A percentile compares a stretch with the other conserved stretches of the same genome.
Conservation (phyloP, 1,140 invertebrate species). For the Drosophila dunni region DNA sequence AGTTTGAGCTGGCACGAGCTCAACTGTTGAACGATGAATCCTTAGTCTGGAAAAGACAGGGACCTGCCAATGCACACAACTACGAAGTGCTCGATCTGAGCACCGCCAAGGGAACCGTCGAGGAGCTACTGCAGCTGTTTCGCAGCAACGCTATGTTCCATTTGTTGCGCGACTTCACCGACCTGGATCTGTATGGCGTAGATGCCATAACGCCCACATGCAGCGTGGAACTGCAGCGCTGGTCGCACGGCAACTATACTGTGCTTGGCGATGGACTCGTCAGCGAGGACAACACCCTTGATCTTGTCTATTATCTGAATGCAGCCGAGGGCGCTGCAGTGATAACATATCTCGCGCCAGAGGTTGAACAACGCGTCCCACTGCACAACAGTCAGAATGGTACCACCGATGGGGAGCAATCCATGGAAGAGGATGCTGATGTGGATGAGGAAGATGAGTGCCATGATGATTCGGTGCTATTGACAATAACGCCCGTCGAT, state of each 20-base stretch:
- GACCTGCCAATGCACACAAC: conserved; percentile 87
- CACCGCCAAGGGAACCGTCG: conserved; percentile 84
- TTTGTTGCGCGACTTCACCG: conserved; percentile 88
- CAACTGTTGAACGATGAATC: conserved; percentile 84
- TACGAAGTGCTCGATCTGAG: conserved; percentile 86
- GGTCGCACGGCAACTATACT: conserved; percentile 88
- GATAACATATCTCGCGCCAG: conserved; percentile 86
- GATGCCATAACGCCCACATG: conserved; percentile 84
- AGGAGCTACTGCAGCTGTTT: conserved; percentile 85
- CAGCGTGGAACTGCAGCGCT: conserved; percentile 88
- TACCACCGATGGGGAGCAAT: conserved; percentile 6
- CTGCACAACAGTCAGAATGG: conserved; percentile 33
- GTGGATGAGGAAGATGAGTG: conserved; percentile 51
- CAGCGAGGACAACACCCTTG: conserved; percentile 86
- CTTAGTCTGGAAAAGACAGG: conserved; percentile 86
- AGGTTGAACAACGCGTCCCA: conserved; percentile 52
- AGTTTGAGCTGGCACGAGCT: conserved; percentile 84
- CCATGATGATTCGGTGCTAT: conserved; percentile 62
- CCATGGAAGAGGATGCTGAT: conserved; percentile 35
- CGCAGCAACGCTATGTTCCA: conserved; percentile 86
- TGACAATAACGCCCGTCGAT: conserved; percentile 86
- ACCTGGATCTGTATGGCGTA: conserved; percentile 86
- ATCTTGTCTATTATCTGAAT: conserved; percentile 87
- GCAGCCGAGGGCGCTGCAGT: conserved; percentile 84
- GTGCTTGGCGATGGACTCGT: conserved; percentile 76